A percentile compares a stretch with the other conserved stretches of the same genome.
These are phyloP conservation scores for Microctonus brassicae DNA, from an alignment of 2,888 invertebrate species.

Conservation along the genomic window DNA sequence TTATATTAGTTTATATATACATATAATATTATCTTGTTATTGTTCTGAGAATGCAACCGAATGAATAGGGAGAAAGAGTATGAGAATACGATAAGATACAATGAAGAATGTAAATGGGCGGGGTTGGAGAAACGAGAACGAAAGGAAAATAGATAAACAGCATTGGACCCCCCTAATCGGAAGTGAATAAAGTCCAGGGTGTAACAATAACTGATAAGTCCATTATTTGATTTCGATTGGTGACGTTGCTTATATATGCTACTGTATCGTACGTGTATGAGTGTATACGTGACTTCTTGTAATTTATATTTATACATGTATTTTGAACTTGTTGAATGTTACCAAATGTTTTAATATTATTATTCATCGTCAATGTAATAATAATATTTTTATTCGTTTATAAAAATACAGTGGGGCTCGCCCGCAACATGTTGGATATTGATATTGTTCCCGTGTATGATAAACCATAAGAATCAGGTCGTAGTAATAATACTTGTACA, in stretches of 20 bases:
- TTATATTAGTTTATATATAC: background rate
- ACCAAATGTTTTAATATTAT: slow-evolving; percentile 48
- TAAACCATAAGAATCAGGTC: background rate
- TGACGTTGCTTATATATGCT: background rate
- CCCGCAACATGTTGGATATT: slow-evolving; percentile 21
- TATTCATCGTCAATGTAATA: slow-evolving; percentile 30
- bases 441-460: background rate
- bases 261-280: background rate
- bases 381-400: slow-evolving; percentile 3
- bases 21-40: background rate
- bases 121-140: slow-evolving; percentile 25
- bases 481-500: background rate
- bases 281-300: background rate
- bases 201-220: slow-evolving; percentile 35
- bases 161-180: slow-evolving; percentile 40
- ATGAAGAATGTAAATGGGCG: background rate
- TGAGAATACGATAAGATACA: slow-evolving; percentile 15
- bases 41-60: background rate
- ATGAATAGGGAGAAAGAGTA: slow-evolving; percentile 23
- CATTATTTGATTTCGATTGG: slow-evolving; percentile 21
- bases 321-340: background rate
- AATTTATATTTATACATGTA: slow-evolving; percentile 7
- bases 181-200: slow-evolving; percentile 50
- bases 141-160: background rate
- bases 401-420: slow-evolving; percentile 41